These are phyloP conservation scores for Xerus inauris DNA, from an alignment of 2,113 vertebrate species.

Conservation along the genomic window DNA sequence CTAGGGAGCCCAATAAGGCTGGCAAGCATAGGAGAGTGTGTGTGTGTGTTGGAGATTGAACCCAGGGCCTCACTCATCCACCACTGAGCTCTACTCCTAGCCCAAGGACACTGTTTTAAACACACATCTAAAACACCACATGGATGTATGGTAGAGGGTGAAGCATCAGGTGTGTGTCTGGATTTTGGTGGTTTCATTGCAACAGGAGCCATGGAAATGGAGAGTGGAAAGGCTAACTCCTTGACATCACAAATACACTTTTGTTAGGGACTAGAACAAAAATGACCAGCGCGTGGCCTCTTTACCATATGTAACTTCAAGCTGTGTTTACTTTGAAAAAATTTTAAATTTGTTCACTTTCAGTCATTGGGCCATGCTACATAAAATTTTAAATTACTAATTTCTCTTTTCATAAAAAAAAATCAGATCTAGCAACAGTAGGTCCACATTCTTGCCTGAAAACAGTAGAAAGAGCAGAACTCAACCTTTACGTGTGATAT, in stretches of 20 bases:
- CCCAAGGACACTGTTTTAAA: not conserved
- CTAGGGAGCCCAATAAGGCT: not conserved
- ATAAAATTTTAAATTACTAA: not conserved
- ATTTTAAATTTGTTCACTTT: not conserved
- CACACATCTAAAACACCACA: not conserved
- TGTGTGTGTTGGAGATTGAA: not conserved
- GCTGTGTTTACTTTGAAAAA: not conserved
- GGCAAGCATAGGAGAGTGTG: no score
- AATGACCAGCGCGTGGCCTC: not conserved
- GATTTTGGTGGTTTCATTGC: not conserved
- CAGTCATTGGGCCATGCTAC: not conserved
- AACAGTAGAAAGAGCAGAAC: not conserved
- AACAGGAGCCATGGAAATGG: not conserved
- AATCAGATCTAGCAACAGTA: not conserved
- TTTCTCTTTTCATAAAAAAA: not conserved
- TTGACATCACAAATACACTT: not conserved
- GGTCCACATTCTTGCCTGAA: not conserved
- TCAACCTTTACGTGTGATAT: not conserved
- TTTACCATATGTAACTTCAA: not conserved
- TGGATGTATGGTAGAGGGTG: fast-evolving
- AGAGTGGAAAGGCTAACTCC: not conserved
- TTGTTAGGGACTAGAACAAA: not conserved
- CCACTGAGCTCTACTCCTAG: not conserved
- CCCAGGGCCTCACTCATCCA: not conserved
- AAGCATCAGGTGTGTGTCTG: not conserved